These are phyloP conservation scores for Phenganax marumi DNA, from an alignment of 92 coral and sea anemone genomes.

Conservation along the genomic window DNA sequence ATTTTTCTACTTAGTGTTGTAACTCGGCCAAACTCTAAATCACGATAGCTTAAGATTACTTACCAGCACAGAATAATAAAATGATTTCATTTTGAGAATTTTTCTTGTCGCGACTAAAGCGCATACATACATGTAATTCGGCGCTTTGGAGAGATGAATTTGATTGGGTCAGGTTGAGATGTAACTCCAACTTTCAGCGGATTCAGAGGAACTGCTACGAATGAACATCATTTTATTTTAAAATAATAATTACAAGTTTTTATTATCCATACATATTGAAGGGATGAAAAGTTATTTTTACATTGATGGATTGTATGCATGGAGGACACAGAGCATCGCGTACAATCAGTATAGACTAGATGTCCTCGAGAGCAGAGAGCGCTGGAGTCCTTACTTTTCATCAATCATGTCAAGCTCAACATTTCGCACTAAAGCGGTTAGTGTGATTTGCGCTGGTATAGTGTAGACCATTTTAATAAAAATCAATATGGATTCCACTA, in stretches of 20 bases:
- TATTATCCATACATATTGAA: no score
- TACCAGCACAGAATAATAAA: conserved; percentile 32
- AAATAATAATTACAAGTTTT: no score
- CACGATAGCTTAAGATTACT: not conserved
- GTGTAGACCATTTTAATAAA: conserved; percentile 34
- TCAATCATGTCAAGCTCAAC: conserved; percentile 7
- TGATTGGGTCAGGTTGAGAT: not conserved
- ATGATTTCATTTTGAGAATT: conserved; percentile 25
- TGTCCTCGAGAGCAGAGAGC: no score
- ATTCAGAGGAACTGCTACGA: no score
- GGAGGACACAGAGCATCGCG: no score
- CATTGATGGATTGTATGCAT: no score
- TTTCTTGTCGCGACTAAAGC: not conserved
- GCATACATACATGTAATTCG: not conserved
- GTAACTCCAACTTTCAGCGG: no score
- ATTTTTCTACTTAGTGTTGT: no score
- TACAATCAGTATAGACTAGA: no score
- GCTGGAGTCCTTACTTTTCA: no score
- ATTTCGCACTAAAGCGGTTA: not conserved
- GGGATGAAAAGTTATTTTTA: no score
- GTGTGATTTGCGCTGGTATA: conserved; percentile 18
- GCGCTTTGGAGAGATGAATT: not conserved
- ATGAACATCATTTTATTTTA: no score
- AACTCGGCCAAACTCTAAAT: not conserved
- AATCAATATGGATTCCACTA: conserved; percentile 1